Conservation (phyloP, 2,888 invertebrate species). For the Hecatera dysodea region DNA sequence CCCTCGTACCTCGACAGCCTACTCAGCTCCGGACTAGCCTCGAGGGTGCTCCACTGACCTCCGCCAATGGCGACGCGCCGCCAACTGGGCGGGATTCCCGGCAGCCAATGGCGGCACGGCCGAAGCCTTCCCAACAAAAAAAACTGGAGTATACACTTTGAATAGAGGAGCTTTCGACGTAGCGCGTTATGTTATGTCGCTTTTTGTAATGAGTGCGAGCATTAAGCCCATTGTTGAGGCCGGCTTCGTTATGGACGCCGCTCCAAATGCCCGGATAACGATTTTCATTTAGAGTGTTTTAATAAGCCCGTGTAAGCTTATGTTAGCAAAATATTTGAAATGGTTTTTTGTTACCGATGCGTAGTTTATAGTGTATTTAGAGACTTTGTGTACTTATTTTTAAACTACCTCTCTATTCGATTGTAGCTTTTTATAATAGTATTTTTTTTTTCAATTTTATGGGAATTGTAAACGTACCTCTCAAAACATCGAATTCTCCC, state of each 20-base stretch:
- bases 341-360: constrained; percentile 65
- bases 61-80: constrained; percentile 81
- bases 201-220: constrained; percentile 91
- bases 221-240: constrained; percentile 90
- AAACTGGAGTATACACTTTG: constrained; percentile 90
- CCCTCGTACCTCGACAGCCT: constrained; percentile 90
- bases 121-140: constrained; percentile 87
- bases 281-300: constrained; percentile 90
- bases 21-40: constrained; percentile 86
- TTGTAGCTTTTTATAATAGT: constrained; percentile 16
- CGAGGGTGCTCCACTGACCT: constrained; percentile 88
- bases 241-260: constrained; percentile 89
- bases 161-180: constrained; percentile 90
- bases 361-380: constrained; percentile 47
- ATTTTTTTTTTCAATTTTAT: constrained; percentile 21
- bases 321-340: constrained; percentile 79
- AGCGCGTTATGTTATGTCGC: constrained; percentile 90
- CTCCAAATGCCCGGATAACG: constrained; percentile 89
- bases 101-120: constrained; percentile 79
- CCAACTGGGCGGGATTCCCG: constrained; percentile 83
- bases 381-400: constrained; percentile 47
- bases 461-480: constrained; percentile 4
- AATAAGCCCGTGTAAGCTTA: constrained; percentile 88
- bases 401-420: constrained; percentile 40
- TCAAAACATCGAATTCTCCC: neutral